Base-by-base conservation (phyloP, 2,888 invertebrate genomes). In the Amblyjoppa fuscipennis region DNA sequence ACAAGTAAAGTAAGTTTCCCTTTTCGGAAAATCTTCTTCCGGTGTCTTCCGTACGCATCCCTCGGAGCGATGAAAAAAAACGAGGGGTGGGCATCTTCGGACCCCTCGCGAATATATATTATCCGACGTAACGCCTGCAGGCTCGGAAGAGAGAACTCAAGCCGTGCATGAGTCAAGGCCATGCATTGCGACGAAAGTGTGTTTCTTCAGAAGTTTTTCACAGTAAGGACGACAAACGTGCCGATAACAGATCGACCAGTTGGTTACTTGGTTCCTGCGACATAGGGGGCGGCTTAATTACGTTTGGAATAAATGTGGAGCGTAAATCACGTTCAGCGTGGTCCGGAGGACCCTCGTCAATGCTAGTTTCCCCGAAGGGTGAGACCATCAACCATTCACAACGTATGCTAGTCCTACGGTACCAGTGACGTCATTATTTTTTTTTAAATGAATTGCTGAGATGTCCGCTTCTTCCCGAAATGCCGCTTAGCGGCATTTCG, bases 271-370 rank as follows among this genome's bases (percentile, higher is more conserved):
- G 34, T 7, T 38, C 25, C 41, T 68, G 0, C n/a, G n/a, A 25
- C 68, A 41, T 7, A 20, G 28, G 53, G n/a, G 31, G 51, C 45
- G 56, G 66, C 71, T 66, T 56, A 77, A 77, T 71, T 76, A 82
- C 64, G 53, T 71, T 70, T 45, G 9, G n/a, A 45, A 34, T 51
- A 49, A 61, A 71, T 28, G 82, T 66, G 25, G n/a, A 49, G 66
- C 71, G 71, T 77, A 77, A 71, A 71, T 77, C 82, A 71, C 53
- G 41, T 66, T 16, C 53, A 25, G 28, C 11, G 16, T 49, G 25
- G 28, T 16, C n/a, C 34, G 38, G 25, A 38, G 69, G 53, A 49
- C 69, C 69, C 53, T 82, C 49, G 59, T 49, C 76, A 20, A 70
- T 59, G 70, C 75, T 70, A 45, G 25, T 66, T 11, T 9, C 28